Evolutionary conservation across 2,888 invertebrate genomes (phyloP).

Genomic region (Drosophila helvetica): DNA sequence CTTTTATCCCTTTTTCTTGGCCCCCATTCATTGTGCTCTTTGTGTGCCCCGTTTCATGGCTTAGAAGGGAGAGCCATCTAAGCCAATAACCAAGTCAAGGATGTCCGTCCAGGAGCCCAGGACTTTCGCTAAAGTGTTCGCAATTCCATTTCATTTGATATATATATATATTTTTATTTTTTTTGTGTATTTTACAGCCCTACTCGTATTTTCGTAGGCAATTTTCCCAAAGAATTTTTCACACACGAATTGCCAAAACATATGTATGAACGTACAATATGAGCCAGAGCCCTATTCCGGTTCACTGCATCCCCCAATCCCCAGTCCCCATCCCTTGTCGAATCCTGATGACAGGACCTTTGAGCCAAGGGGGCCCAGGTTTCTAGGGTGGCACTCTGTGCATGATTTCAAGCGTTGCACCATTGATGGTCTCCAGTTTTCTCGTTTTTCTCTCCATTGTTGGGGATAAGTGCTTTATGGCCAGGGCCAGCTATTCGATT

Average conservation of each 20-base stretch:
- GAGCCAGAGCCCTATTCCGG: constrained; percentile 30
- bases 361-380: constrained; percentile 14
- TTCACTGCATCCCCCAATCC: constrained; percentile 43
- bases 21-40: constrained; percentile 45
- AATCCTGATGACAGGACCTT: constrained; percentile 35
- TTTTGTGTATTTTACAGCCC: constrained; percentile 28
- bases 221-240: constrained; percentile 43
- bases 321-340: constrained; percentile 22
- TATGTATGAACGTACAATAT: constrained; percentile 44
- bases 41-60: constrained; percentile 25
- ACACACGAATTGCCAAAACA: constrained; percentile 66
- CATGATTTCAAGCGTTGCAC: constrained; percentile 38
- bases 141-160: constrained; percentile 31
- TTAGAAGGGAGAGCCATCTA: constrained; percentile 63
- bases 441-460: constrained; percentile 29
- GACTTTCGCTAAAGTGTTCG: constrained; percentile 55
- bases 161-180: neutral
- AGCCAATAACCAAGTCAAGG: constrained; percentile 64
- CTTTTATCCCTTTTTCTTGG: constrained; percentile 47
- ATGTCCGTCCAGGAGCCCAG: constrained; percentile 22
- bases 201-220: constrained; percentile 23
- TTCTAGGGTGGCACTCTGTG: constrained; percentile 6
- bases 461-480: constrained; percentile 39
- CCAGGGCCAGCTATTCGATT: constrained; percentile 11
- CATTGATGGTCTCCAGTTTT: constrained; percentile 20